Evolutionary conservation across 2,797 vertebrate species (phyloP), one percentile per base, ranked within the genome.

Genomic region (Rousettus madagascariensis): DNA sequence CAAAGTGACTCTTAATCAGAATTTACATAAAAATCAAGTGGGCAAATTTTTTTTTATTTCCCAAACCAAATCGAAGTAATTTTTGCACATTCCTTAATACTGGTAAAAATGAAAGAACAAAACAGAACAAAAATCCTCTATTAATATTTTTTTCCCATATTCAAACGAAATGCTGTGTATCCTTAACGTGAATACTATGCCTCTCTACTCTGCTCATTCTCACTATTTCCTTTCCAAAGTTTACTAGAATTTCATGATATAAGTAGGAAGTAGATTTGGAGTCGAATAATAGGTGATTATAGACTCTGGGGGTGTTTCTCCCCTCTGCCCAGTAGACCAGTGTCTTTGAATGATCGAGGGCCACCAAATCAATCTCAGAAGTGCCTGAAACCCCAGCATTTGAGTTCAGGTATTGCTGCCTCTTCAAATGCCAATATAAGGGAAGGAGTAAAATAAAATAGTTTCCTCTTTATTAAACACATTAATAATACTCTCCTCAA

Each of bases 401-500:
- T 85, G 41, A 66, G 7, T 78, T 80, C 5, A 94, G 28, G 4
- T 68, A 5, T 68, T 75, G 33, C 43, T 92, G 8, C 28, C 22
- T 92, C 12, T 36, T 95, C 71, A 57, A 57, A 92, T 75, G 55
- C 12, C n/a, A 43, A 46, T 66, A 12, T 26, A 57, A 88, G 41
- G 24, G 49, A 19, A 69, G 38, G 43, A 94, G 5, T 28, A 78
- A 65, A 43, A 5, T 78, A 13, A 10, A 28, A 78, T 17, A 65
- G 7, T 79, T 84, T 12, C 51, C 2, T 41, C 2, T 71, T 2
- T 78, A 4, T 61, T 24, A 38, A 51, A 16, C 79, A 46, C 0
- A 1, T 36, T 75, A n/a, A 19, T 63, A 16, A 30, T 84, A 59
- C 36, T 20, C 36, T 20, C 24, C 72, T 30, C 28, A 30, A 36